phyloP scores from a whole-genome alignment of 2,888 invertebrate genomes.

The Amphipyra tragopoginis region DNA sequence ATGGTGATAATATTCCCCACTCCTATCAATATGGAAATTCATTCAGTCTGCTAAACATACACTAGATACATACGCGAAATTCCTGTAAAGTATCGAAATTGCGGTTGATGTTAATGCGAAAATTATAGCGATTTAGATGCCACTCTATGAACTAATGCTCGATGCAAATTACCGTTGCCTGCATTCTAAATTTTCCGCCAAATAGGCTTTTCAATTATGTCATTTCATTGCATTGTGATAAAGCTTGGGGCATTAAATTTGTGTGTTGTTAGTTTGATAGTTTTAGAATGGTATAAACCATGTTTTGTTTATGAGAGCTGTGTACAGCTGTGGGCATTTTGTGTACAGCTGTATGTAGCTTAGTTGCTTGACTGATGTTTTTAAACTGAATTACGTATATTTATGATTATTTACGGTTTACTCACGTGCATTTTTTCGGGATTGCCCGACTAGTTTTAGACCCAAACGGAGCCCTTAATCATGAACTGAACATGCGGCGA shows the following conservation, averaged over 20 bases:
- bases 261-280: slow-evolving; percentile 22
- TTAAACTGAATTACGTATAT: no score
- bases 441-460: no score
- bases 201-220: slow-evolving; percentile 62
- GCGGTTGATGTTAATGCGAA: slow-evolving; percentile 61
- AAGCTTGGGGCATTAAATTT: slow-evolving; percentile 42
- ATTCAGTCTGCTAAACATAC: slow-evolving; percentile 3
- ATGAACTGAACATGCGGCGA: no score
- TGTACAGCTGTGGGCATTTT: no score
- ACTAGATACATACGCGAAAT: slow-evolving; percentile 1
- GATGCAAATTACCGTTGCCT: slow-evolving; percentile 57
- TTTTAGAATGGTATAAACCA: not conserved
- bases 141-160: slow-evolving; percentile 47
- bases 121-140: slow-evolving; percentile 60
- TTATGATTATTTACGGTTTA: no score
- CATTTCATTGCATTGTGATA: slow-evolving; percentile 51
- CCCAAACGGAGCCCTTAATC: no score
- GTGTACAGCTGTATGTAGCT: no score
- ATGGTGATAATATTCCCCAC: not conserved
- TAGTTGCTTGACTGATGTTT: no score
- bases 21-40: slow-evolving; percentile 3
- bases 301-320: not conserved
- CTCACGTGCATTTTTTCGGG: no score
- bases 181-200: slow-evolving; percentile 48
- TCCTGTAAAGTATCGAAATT: slow-evolving; percentile 44